These are phyloP conservation scores for Subacronicta megacephala DNA, from an alignment of 2,888 invertebrate genomes.

Conservation along the genomic window DNA sequence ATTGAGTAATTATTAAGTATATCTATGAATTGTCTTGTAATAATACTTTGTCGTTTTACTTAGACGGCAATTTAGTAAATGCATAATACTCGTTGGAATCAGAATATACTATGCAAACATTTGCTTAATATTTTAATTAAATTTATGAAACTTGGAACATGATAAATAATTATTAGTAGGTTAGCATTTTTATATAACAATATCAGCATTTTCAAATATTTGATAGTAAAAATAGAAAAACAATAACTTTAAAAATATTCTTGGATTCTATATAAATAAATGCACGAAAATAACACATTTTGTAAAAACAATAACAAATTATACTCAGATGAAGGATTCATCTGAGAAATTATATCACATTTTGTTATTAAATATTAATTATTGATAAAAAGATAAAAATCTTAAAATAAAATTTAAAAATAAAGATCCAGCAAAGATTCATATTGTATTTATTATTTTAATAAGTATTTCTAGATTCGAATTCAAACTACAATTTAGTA, in stretches of 20 bases:
- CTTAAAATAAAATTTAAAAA: background rate
- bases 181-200: background rate
- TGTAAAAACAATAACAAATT: background rate
- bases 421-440: background rate
- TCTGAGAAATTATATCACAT: too few species aligned
- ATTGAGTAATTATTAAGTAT: slow-evolving; percentile 20
- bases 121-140: background rate
- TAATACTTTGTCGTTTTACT: slow-evolving; percentile 39
- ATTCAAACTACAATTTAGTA: too few species aligned
- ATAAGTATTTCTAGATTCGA: too few species aligned
- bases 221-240: background rate
- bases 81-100: slow-evolving; percentile 43
- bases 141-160: slow-evolving; percentile 9
- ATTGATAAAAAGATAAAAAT: background rate
- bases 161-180: background rate
- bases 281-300: background rate
- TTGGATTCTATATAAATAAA: background rate
- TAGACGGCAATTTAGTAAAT: slow-evolving; percentile 28
- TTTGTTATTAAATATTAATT: too few species aligned
- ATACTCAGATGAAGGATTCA: background rate
- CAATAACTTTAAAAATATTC: background rate
- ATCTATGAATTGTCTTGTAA: slow-evolving; percentile 30
- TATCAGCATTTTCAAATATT: background rate
- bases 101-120: background rate
- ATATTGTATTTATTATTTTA: background rate